Base-by-base conservation (phyloP, 1,140 invertebrate species). In the Drosophila teissieri region DNA sequence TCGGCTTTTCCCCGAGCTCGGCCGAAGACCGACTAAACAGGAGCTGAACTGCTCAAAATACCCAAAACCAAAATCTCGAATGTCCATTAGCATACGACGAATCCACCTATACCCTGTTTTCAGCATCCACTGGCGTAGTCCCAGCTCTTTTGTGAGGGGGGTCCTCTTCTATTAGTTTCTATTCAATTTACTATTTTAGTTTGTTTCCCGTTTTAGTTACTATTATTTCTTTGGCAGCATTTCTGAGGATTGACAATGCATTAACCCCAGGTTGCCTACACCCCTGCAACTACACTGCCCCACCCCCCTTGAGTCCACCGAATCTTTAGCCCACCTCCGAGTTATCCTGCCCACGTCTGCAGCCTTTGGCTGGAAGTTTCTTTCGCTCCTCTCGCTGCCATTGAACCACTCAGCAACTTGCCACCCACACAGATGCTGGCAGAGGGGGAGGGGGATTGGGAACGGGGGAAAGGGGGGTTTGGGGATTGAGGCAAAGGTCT, bases 11-110 rank as follows among this genome's bases (percentile, higher is more conserved):
- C 74, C 82, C 57, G 76, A 73, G 78, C 82, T 78, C 64, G 57
- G 42, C 60, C 64, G 44, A 63, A 44, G 51, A 67, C 67, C 53
- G 54, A 54, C 46, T 56, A 58, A 72, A 68, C 78, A 67, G 57
- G 55, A 86, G 69, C 82, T 67, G 80, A 89, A 84, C 85, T 78
- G 85, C 85, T 90, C 89, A 90, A 84, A 85, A 90, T 90, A 90
- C 86, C 67, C 86, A 86, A 79, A 86, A 86, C 83, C 83, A 83
- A 89, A 90, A 90, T 90, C 86, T 90, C 85, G 78, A 90, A 90
- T 90, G 85, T 90, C 85, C 85, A 90, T 90, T 90, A 90, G 86
- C 86, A 90, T 90, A 90, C 85, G 78, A 60, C 73, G 73, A 62
- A 52, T 76, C 51, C 73, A 70, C 73, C 73, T 78, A 81, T 65